A percentile compares a stretch with the other conserved stretches of the same genome.
Evolutionary conservation across 2,113 vertebrate species (phyloP).

Genomic region (Hoplias malabaricus): DNA sequence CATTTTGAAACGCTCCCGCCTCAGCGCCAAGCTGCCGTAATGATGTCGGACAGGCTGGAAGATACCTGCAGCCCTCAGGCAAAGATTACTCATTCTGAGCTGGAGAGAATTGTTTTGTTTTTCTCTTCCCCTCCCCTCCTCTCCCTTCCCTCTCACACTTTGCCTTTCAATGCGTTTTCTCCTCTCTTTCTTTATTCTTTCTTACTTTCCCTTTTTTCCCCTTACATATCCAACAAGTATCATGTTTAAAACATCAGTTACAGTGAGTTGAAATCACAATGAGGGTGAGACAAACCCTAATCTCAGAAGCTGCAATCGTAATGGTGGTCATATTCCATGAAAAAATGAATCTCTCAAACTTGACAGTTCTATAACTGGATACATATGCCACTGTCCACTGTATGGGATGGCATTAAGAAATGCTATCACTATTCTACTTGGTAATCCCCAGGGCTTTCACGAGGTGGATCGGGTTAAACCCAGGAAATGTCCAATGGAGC

Average conservation of each 20-base stretch:
- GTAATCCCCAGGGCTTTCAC: background rate
- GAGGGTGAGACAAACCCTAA: conserved; percentile 21
- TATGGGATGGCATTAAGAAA: background rate
- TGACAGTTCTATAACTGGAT: background rate
- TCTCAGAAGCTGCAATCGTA: conserved; percentile 6
- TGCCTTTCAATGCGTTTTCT: background rate
- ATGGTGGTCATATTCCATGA: background rate
- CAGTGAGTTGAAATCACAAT: conserved; percentile 23
- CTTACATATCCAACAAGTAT: conserved; percentile 8
- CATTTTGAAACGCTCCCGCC: conserved; percentile 33
- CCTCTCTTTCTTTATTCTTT: background rate
- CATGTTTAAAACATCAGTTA: conserved; percentile 34
- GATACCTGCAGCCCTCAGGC: conserved; percentile 42
- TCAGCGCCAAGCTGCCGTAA: conserved; percentile 28
- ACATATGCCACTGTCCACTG: background rate
- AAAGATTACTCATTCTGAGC: conserved; percentile 32
- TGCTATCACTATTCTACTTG: background rate
- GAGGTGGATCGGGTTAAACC: background rate
- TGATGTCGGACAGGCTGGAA: conserved; percentile 37
- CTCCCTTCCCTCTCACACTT: background rate
- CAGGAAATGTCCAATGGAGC: background rate
- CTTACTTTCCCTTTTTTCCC: background rate
- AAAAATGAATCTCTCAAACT: background rate
- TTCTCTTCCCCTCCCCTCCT: background rate
- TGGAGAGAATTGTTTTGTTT: conserved; percentile 4